A percentile compares a stretch with the other conserved stretches of the same genome.
phyloP scores from a whole-genome alignment of 2,113 vertebrate genomes.

The Urocolius indicus region DNA sequence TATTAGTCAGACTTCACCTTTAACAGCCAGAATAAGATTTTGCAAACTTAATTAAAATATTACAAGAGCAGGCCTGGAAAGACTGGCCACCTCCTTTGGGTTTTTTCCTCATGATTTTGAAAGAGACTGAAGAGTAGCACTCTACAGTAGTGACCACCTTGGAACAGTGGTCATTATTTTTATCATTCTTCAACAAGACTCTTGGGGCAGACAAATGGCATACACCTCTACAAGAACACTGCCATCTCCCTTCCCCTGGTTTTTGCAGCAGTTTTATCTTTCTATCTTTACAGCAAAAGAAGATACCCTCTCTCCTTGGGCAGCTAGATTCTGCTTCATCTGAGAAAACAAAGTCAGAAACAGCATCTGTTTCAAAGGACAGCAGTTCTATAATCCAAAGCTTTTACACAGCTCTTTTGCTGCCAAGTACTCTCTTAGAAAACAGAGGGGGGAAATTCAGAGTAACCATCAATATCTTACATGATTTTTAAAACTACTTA shows the following conservation, averaged over 20 bases:
- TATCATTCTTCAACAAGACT: background rate
- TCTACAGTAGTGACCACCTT: background rate
- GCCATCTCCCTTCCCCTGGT: background rate
- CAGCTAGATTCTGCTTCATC: background rate
- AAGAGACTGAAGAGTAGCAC: background rate
- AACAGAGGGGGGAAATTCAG: accelerated
- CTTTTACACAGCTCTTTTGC: background rate
- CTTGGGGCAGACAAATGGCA: background rate
- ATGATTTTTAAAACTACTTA: background rate
- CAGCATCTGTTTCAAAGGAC: background rate
- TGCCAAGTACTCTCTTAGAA: background rate
- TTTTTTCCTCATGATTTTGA: background rate
- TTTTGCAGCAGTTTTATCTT: background rate
- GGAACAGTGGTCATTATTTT: background rate
- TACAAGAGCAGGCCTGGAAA: background rate
- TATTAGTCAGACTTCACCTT: background rate
- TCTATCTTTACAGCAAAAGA: background rate
- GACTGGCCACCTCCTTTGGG: background rate
- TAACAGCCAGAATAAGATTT: background rate
- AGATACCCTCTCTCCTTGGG: background rate
- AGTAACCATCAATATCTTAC: background rate
- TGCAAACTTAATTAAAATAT: background rate
- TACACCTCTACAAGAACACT: background rate
- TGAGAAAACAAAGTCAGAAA: background rate
- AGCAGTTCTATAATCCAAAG: background rate